These are phyloP conservation scores for Tenebrio molitor DNA, from an alignment of 1,140 invertebrate genomes.

Conservation along the genomic window DNA sequence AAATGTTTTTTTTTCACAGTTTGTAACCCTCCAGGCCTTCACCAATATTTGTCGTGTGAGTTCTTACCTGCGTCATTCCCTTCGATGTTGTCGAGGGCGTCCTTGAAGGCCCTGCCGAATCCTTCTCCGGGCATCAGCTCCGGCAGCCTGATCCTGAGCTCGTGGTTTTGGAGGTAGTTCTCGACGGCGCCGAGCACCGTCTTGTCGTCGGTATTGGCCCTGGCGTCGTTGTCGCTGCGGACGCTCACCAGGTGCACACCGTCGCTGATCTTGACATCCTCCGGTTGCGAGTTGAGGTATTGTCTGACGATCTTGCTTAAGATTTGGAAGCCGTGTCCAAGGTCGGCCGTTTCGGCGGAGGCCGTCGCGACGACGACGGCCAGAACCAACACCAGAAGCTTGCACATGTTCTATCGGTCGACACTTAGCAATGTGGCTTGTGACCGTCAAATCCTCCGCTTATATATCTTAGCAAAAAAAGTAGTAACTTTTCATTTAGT, in stretches of 20 bases:
- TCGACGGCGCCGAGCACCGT: conserved; percentile 71
- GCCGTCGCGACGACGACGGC: conserved; percentile 62
- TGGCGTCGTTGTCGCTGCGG: conserved; percentile 62
- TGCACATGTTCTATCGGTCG: conserved; percentile 57
- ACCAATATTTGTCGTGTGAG: not conserved
- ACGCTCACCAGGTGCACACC: conserved; percentile 74
- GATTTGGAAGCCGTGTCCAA: conserved; percentile 60
- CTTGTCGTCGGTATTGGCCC: conserved; percentile 69
- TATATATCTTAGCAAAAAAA: conserved; percentile 48
- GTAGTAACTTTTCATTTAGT: conserved; percentile 53
- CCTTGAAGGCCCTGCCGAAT: conserved; percentile 63
- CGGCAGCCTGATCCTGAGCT: conserved; percentile 77
- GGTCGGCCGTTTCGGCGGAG: conserved; percentile 55
- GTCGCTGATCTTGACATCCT: conserved; percentile 71
- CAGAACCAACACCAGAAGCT: conserved; percentile 60
- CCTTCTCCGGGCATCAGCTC: conserved; percentile 70
- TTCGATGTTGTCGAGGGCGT: conserved; percentile 62
- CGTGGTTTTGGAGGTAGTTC: conserved; percentile 77
- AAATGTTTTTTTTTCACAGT: too few species aligned
- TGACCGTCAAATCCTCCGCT: conserved; percentile 26
- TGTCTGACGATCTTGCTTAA: conserved; percentile 63
- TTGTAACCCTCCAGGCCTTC: too few species aligned
- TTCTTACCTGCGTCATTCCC: conserved; percentile 55
- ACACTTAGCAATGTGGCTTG: conserved; percentile 53
- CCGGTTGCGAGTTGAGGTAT: conserved; percentile 61